Percentiles rank a stretch among this genome's conserved stretches.
phyloP scores from a whole-genome alignment of 1,140 invertebrate species.

The Sminthurinus signatus region DNA sequence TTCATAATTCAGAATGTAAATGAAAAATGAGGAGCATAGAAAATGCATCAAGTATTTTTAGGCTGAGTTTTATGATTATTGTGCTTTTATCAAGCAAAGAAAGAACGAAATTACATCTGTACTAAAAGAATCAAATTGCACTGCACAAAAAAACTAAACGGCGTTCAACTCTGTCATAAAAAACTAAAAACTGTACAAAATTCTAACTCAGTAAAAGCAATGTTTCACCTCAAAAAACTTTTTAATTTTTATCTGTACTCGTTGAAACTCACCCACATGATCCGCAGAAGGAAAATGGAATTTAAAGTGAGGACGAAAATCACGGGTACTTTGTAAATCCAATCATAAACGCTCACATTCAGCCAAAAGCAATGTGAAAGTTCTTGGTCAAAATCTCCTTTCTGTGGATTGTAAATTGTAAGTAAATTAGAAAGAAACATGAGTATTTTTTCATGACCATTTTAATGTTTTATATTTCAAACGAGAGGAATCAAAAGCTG shows the following conservation, averaged over 20 bases:
- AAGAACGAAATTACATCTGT: neutral
- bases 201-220: no score
- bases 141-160: neutral
- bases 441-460: slow-evolving; percentile 2
- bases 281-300: slow-evolving; percentile 75
- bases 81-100: neutral
- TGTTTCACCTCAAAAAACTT: no score
- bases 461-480: no score
- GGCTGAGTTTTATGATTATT: neutral
- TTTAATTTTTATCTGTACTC: no score
- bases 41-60: no score
- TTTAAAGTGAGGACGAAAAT: slow-evolving; percentile 69
- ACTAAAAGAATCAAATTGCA: neutral
- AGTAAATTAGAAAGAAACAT: neutral
- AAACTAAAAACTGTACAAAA: neutral
- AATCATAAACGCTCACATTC: slow-evolving; percentile 63
- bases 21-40: slow-evolving; percentile 1
- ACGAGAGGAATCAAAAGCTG: no score
- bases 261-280: slow-evolving; percentile 74
- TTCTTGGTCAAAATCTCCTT: slow-evolving; percentile 53
- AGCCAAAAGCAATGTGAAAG: slow-evolving; percentile 54
- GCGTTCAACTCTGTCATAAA: neutral
- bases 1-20: slow-evolving; percentile 3
- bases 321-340: slow-evolving; percentile 70
- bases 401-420: no score